Base-by-base conservation (phyloP, 2,113 vertebrate species). In the Dicentrarchus labrax region DNA sequence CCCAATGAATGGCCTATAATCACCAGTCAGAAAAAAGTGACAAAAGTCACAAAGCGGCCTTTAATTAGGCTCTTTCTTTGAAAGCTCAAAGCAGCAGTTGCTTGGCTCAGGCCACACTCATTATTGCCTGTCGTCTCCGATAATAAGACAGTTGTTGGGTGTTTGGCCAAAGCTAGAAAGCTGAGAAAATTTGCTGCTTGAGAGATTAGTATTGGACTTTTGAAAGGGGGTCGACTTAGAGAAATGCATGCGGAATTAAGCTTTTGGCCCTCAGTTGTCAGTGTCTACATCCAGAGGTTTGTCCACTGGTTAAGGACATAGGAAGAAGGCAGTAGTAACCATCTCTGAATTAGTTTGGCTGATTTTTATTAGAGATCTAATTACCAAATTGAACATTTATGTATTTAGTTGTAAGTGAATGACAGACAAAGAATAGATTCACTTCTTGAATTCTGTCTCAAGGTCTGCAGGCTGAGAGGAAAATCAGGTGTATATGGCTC, bases 1-100 rank as follows among this genome's bases (percentile, higher is more conserved):
- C 88, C 76, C 78, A 80, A 60, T 93, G 90, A 94, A 90, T 87
- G 72, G 77, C 79, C 85, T 73, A 89, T 94, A 95, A 95, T 95
- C 95, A 94, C 88, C 79, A 87, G 88, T 93, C 87, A 67, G 83
- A 94, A 85, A 62, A 77, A 76, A 92, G 91, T 90, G 91, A 88
- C 86, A 94, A 93, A 94, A 95, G 91, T 93, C 92, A 94, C 89
- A 92, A 94, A 93, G 92, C 90, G 83, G 84, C 75, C 91, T 90
- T 91, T 96, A 95, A 96, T 96, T 95, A 94, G 89, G 66, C 60
- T 70, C 75, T 72, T 89, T 89, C 81, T 87, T 67, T 84, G 61
- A 85, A 91, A 84, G 83, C 87, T 89, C 90, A 86, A 86, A 80
- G 87, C 80, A 88, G 85, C 88, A 81, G 72, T 86, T 65, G 88